A percentile compares a stretch with the other conserved stretches of the same genome.
Evolutionary conservation across 2,113 vertebrate genomes (phyloP).

Genomic region (Donacobius atricapilla): DNA sequence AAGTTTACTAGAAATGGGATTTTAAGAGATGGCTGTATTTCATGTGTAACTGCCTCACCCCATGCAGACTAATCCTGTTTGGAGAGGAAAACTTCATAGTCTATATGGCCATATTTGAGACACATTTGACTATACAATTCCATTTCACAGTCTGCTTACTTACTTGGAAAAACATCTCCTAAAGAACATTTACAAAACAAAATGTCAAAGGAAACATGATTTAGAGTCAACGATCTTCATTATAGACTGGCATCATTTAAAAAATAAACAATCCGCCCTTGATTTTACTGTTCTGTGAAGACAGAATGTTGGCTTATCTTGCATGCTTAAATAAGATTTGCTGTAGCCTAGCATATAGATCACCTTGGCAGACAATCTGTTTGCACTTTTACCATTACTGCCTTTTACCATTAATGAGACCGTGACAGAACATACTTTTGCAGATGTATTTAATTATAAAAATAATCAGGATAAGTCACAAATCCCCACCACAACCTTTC

Average conservation of each 20-base stretch:
- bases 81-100: not conserved
- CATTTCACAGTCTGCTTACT: not conserved
- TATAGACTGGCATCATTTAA: slow-evolving; percentile 16
- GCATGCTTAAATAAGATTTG: slow-evolving; percentile 12
- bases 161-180: not conserved
- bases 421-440: not conserved
- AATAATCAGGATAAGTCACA: not conserved
- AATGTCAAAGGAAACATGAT: slow-evolving; percentile 18
- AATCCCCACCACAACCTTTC: not conserved
- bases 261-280: not conserved
- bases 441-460: slow-evolving; percentile 20
- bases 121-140: not conserved
- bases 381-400: not conserved
- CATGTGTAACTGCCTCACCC: not conserved
- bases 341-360: not conserved
- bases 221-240: slow-evolving; percentile 22
- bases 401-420: not conserved
- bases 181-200: not conserved
- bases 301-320: slow-evolving; percentile 16
- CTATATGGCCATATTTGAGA: not conserved
- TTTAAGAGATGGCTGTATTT: not conserved
- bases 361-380: slow-evolving; percentile 37
- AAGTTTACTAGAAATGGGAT: not conserved
- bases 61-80: not conserved
- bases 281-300: not conserved